Base-by-base conservation (phyloP, 2,113 vertebrate genomes). In the Cottus gobio region DNA sequence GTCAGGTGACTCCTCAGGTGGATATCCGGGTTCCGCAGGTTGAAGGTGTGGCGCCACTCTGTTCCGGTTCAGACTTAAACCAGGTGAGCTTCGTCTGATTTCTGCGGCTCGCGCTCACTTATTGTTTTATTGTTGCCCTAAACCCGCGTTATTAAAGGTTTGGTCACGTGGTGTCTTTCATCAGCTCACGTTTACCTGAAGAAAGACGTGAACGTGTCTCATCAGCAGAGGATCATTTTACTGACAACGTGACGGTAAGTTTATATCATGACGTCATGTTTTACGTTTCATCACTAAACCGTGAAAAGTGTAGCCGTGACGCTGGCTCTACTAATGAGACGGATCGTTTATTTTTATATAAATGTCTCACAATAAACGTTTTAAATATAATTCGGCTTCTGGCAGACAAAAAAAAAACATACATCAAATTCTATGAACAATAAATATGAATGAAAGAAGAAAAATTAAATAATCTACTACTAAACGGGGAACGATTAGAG, bases 81-180 rank as follows among this genome's bases (percentile, higher is more conserved):
- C 65, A 81, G 87, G 87, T 87, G 71, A 87, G 85, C 0, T 20
- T 31, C 22, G n/a, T 31, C 3, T 28, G 2, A 3, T 28, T 28
- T 61, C 39, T 69, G 34, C 24, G 6, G 34, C 46, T 60, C 37
- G 5, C 10, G 0, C 8, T 28, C 0, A 10, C 7, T 7, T n/a
- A 1, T 28, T 34, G 22, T 54, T 22, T n/a, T 22, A 22, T 11
- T 28, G 34, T 24, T 39, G 5, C 0, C n/a, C n/a, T 24, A 6
- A n/a, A 1, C 12, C 16, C 15, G 8, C 2, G 13, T 16, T 5
- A 0, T 31, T 39, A 3, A 22, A 28, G 16, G 54, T 60, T 71
- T 26, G 3, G n/a, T 20, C 22, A 48, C 22, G 15, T 20, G 8
- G 15, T 37, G 16, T 1, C 5, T 24, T 48, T 26, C 18, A 11